phyloP scores from a whole-genome alignment of 2,113 vertebrate species.

The Leiothrix lutea region DNA sequence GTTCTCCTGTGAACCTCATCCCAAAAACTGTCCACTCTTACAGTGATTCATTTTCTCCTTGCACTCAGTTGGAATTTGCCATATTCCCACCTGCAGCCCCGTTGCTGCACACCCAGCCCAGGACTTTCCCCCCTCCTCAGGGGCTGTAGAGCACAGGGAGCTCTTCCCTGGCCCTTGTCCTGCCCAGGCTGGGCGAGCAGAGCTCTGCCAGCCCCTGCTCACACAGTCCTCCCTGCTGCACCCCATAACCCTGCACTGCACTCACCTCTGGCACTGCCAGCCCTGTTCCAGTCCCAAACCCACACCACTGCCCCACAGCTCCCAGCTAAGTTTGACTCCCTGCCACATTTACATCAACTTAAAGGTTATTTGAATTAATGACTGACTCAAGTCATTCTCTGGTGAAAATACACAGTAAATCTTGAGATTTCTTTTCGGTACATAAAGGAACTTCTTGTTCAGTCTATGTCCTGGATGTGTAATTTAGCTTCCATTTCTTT shows the following conservation, averaged over 20 bases:
- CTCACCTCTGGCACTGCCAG: fast-evolving
- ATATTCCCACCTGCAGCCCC: fast-evolving
- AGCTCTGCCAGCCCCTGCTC: not conserved
- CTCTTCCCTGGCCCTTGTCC: too few species aligned
- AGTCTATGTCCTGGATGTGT: not conserved
- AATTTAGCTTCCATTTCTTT: not conserved
- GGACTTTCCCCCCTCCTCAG: too few species aligned
- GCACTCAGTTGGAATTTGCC: not conserved
- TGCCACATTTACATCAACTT: not conserved
- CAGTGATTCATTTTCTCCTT: not conserved
- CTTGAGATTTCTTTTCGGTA: not conserved
- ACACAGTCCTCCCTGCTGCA: not conserved
- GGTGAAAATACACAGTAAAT: not conserved
- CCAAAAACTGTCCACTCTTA: not conserved
- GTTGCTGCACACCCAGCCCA: not conserved
- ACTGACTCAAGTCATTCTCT: not conserved
- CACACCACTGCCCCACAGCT: not conserved
- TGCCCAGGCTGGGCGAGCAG: not conserved
- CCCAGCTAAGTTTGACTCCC: not conserved
- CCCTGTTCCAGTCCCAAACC: not conserved
- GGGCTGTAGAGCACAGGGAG: not conserved
- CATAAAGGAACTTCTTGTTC: not conserved
- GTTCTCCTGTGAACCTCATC: not conserved
- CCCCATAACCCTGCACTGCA: too few species aligned
- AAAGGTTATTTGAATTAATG: not conserved